These are phyloP conservation scores for Andrena fulva DNA, from an alignment of 2,888 invertebrate genomes.

Conservation along the genomic window DNA sequence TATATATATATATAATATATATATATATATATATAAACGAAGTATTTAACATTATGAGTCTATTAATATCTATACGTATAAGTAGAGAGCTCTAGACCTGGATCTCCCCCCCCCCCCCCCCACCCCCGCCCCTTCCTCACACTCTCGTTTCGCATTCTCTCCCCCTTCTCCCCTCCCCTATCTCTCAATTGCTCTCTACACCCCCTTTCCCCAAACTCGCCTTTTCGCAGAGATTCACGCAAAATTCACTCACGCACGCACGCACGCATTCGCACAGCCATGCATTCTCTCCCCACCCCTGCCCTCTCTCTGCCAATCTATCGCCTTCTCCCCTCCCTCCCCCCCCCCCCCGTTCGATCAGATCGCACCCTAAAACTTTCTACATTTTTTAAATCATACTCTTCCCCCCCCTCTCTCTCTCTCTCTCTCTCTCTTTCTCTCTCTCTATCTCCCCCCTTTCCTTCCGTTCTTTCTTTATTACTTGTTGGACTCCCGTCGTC, in stretches of 20 bases:
- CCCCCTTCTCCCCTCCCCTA: slow-evolving; percentile 10
- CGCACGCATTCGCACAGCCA: slow-evolving; percentile 12
- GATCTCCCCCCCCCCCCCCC: slow-evolving; percentile 33
- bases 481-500: slow-evolving; percentile 22
- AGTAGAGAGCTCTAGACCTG: slow-evolving; percentile 75
- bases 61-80: slow-evolving; percentile 76
- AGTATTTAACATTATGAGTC: slow-evolving; percentile 76
- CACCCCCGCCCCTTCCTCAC: slow-evolving; percentile 21
- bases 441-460: slow-evolving; percentile 20
- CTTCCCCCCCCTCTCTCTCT: slow-evolving; percentile 27
- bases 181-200: slow-evolving; percentile 1
- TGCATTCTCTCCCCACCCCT: slow-evolving; percentile 17
- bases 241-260: slow-evolving; percentile 12
- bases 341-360: slow-evolving; percentile 42
- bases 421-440: neutral
- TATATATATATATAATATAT: slow-evolving; percentile 35
- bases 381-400: slow-evolving; percentile 48
- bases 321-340: slow-evolving; percentile 15
- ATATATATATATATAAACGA: slow-evolving; percentile 64
- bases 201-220: slow-evolving; percentile 4
- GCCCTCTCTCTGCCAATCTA: slow-evolving; percentile 30
- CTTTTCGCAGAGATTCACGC: neutral
- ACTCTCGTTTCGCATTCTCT: slow-evolving; percentile 25
- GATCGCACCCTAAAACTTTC: slow-evolving; percentile 63
- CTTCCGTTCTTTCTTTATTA: slow-evolving; percentile 19